Evolutionary conservation across 53 echinoderm and acorn worm genomes (phyloP), one percentile per base, ranked within the genome.

Genomic region (Holothuria leucospilota): DNA sequence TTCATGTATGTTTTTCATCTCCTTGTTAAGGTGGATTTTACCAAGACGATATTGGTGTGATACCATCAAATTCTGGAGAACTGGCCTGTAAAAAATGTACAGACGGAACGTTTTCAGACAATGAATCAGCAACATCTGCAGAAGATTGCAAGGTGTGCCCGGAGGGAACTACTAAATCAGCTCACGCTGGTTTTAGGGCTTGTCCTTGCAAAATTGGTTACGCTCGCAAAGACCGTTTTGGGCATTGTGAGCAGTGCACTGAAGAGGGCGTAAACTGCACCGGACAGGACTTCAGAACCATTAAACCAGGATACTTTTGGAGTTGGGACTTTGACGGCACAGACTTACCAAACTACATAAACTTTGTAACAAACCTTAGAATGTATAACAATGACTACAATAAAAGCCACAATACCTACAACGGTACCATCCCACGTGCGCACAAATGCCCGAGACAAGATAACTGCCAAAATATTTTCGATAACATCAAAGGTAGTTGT

Each of bases 291-390:
- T 81, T 85, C 63, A 85, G 88, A 23, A 71, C 46, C 28, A 53
- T 87, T 16, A 63, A 63, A 18, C 82, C 82, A 8, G 91, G 87
- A 15, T 91, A 81, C 69, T 84, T 82, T 77, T 91, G 91, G 91
- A 87, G 77, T 10, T 91, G 91, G 91, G 23, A 84, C 39, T 87
- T 25, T 2, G 20, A 39, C 14, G 39, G 38, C 20, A 41, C 71
- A 70, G 41, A 34, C 41, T 21, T 70, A 16, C 38, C 13, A 39
- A 41, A 70, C 24, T 70, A 70, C 38, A 70, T 39, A 34, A 34
- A 34, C 30, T 70, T 70, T 34, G 71, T 70, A 1, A 41, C 30
- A 13, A 70, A 70, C 14, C 11, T 70, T 8, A 70, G 6, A 41
- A 10, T 34, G 3, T 34, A 2, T 34, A 34, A 34, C 34, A 34